Percentiles rank a stretch among this genome's conserved stretches.
These are phyloP conservation scores for Neoitamus cyanurus DNA, from an alignment of 2,888 invertebrate species.

Conservation along the genomic window DNA sequence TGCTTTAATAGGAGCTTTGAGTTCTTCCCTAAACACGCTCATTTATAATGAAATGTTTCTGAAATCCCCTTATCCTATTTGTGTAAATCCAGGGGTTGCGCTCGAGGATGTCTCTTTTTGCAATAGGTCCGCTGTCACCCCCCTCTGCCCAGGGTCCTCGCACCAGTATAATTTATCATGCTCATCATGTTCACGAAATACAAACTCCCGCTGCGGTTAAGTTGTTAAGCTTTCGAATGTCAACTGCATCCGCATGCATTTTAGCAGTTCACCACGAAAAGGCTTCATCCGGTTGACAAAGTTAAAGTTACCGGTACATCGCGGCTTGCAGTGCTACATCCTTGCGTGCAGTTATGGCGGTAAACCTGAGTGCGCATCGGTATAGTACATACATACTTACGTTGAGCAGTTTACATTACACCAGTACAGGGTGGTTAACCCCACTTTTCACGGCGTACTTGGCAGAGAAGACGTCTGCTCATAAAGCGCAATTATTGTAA, in stretches of 20 bases:
- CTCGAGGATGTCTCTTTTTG: neutral
- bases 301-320: neutral
- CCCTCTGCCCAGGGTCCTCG: too few relatives aligned
- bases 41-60: neutral
- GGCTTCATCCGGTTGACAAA: neutral
- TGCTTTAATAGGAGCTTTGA: neutral
- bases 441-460: neutral
- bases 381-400: neutral
- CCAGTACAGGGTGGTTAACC: neutral
- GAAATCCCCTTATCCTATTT: neutral
- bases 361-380: neutral
- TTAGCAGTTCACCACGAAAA: neutral
- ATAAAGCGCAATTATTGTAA: neutral
- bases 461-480: neutral
- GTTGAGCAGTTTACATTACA: neutral
- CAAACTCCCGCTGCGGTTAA: conserved; percentile 1
- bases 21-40: neutral
- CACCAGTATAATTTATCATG: neutral
- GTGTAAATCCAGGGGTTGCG: neutral
- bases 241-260: conserved; percentile 19
- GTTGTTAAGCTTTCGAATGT: conserved; percentile 12
- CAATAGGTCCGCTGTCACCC: neutral
- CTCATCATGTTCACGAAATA: neutral
- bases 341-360: neutral
- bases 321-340: too few relatives aligned